Evolutionary conservation across 2,797 vertebrate genomes (phyloP), one percentile per base, ranked within the genome.

Genomic region (Salarias fasciatus): DNA sequence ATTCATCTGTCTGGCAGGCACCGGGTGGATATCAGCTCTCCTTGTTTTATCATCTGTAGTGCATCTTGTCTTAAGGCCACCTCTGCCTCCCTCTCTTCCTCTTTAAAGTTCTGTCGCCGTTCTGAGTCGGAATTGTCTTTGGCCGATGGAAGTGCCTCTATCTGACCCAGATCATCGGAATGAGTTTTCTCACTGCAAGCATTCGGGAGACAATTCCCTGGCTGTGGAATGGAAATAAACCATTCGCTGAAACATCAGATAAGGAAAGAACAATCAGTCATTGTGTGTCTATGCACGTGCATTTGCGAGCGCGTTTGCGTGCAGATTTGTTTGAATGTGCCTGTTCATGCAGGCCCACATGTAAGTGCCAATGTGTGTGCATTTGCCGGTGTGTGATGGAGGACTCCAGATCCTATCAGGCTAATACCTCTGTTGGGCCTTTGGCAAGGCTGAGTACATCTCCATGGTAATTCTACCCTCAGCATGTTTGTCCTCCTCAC

Each of bases 121-220:
- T 82, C 41, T 11, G 10, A 74, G 64, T 40, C 9, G 2, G 73
- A 83, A 84, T 82, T 75, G 77, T 78, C 67, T 62, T 61, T 49
- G 70, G 72, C 64, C 57, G 41, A 72, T 68, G 65, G 72, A 80
- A 80, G 72, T 45, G 64, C 58, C 56, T 81, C 82, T 88, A 89
- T 89, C 87, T 84, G 80, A 83, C 75, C 87, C 72, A 79, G 81
- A 88, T 91, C 83, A 75, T 77, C 18, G 54, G 82, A 87, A 91
- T 84, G 77, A 83, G 75, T 87, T 88, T 90, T 89, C 70, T 85
- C 72, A 80, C 75, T 62, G 67, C 64, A 24, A 83, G 73, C 57
- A n/a, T 79, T 83, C 72, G 43, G 43, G 37, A 80, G 79, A 88
- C 86, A 84, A 84, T 87, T 89, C 83, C 82, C 80, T 45, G 46